Percentiles rank a stretch among this genome's conserved stretches.
phyloP scores from a whole-genome alignment of 2,113 vertebrate genomes.

The Nothoprocta perdicaria region DNA sequence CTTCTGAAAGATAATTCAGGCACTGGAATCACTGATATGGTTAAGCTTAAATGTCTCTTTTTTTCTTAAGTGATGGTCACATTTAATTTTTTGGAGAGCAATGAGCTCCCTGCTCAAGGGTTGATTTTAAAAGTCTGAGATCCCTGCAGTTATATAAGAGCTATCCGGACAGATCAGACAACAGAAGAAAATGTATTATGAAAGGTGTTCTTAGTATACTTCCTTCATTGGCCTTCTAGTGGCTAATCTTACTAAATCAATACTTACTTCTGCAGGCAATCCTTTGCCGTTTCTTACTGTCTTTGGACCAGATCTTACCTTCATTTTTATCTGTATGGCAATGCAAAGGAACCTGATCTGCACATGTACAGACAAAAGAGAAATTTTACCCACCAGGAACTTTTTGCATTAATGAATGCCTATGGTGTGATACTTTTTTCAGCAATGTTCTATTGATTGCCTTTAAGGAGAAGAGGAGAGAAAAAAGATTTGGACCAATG shows the following conservation, averaged over 20 bases:
- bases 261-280: constrained; percentile 25
- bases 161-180: neutral
- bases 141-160: constrained; percentile 15
- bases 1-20: neutral
- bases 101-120: neutral
- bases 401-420: neutral
- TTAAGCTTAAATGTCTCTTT: neutral
- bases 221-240: constrained; percentile 6
- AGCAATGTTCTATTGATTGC: neutral
- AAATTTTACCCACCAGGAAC: neutral
- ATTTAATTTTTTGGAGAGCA: neutral
- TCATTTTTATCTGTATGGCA: neutral
- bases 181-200: constrained; percentile 19
- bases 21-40: neutral
- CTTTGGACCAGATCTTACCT: neutral
- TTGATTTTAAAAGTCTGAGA: neutral
- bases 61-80: neutral
- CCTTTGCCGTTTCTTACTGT: constrained; percentile 10
- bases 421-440: neutral
- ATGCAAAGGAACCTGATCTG: neutral
- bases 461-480: neutral
- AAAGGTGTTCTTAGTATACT: neutral
- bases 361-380: neutral
- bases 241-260: constrained; percentile 50
- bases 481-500: neutral